phyloP scores from a whole-genome alignment of 2,113 vertebrate genomes.

The Todiramphus saurophagus region DNA sequence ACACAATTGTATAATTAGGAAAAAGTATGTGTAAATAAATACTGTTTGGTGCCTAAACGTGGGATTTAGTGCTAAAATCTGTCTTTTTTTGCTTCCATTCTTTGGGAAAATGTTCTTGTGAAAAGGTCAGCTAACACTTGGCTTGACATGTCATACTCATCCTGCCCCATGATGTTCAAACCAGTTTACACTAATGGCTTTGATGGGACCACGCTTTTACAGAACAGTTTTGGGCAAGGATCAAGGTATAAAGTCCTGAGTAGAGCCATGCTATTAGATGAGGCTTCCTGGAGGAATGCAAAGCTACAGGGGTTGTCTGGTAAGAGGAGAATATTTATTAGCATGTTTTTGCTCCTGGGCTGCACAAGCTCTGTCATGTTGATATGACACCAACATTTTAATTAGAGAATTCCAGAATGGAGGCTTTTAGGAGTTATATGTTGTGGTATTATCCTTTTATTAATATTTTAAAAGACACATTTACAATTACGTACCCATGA shows the following conservation, averaged over 20 bases:
- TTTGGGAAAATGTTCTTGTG: not conserved
- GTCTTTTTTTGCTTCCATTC: not conserved
- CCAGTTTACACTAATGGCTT: not conserved
- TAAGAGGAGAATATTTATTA: not conserved
- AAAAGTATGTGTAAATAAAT: not conserved
- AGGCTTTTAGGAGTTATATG: not conserved
- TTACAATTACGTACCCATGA: not conserved
- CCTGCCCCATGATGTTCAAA: not conserved
- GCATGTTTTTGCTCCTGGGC: not conserved
- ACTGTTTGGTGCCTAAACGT: accelerated
- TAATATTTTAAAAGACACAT: not conserved
- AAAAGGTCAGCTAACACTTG: not conserved
- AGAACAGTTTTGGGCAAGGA: not conserved
- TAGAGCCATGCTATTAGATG: not conserved
- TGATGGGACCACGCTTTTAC: not conserved
- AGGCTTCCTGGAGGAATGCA: not conserved
- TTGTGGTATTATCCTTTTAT: not conserved
- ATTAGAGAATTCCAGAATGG: slow-evolving; percentile 14
- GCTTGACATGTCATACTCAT: not conserved
- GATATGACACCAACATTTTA: not conserved
- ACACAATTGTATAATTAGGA: not conserved
- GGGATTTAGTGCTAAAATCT: not conserved
- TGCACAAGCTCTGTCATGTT: slow-evolving; percentile 7
- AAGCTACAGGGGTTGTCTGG: not conserved
- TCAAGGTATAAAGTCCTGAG: not conserved